Conservation (phyloP, 2,888 invertebrate genomes). For the Brachycybe producta region DNA sequence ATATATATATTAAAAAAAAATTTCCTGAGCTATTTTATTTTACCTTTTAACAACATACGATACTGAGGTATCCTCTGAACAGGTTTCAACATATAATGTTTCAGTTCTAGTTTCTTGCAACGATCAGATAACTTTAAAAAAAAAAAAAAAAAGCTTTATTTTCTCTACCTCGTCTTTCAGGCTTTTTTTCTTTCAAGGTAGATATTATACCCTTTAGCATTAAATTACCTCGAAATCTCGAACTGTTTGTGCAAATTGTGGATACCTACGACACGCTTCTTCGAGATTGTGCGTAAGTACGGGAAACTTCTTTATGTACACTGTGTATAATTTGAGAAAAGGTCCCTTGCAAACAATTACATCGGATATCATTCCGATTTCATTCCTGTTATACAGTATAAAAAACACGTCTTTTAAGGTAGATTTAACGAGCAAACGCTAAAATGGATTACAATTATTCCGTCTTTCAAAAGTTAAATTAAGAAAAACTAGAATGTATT, state of each 20-base stretch:
- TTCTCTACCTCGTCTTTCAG: too few species aligned
- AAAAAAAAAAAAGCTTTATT: neutral
- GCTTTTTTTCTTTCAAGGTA: too few species aligned
- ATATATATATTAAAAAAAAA: neutral
- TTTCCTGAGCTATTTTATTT: neutral
- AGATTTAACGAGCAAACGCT: too few species aligned
- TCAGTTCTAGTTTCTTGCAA: constrained; percentile 43
- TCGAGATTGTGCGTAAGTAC: constrained; percentile 38
- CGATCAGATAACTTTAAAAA: constrained; percentile 25
- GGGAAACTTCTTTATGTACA: constrained; percentile 44
- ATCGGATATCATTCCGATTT: constrained; percentile 39
- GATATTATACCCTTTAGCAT: too few species aligned
- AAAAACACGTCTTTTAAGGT: too few species aligned
- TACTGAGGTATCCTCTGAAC: constrained; percentile 55
- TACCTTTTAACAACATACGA: constrained; percentile 42
- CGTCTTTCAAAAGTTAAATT: too few species aligned
- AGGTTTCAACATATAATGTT: constrained; percentile 53
- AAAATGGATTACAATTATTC: too few species aligned
- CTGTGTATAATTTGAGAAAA: constrained; percentile 44
- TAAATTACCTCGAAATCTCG: constrained; percentile 39
- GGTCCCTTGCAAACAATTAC: constrained; percentile 46
- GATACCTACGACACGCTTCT: constrained; percentile 39
- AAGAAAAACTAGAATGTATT: neutral
- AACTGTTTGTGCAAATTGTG: constrained; percentile 38
- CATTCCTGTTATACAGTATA: constrained; percentile 27